A percentile compares a stretch with the other conserved stretches of the same genome.
These are phyloP conservation scores for Mirza zaza DNA, from an alignment of 2,113 vertebrate species.

Conservation along the genomic window DNA sequence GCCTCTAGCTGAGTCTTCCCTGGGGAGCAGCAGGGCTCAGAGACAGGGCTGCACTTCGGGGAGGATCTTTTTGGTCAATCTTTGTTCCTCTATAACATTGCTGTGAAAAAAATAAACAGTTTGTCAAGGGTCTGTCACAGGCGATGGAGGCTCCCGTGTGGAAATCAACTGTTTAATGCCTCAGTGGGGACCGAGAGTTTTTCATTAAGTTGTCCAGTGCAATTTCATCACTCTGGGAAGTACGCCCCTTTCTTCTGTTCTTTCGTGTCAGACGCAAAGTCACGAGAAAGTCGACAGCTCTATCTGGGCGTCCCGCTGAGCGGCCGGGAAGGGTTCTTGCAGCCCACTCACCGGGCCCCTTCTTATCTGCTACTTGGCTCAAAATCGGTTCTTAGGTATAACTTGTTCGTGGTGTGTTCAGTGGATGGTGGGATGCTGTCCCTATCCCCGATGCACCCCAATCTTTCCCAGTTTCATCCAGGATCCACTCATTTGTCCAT, in stretches of 20 bases:
- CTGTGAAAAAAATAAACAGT: constrained; percentile 47
- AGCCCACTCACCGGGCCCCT: too few species aligned
- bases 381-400: rapidly evolving
- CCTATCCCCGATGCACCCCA: rapidly evolving
- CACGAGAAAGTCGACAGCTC: not conserved
- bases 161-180: constrained; percentile 76
- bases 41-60: not conserved
- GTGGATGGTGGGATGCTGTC: rapidly evolving
- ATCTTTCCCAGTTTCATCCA: rapidly evolving
- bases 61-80: not conserved
- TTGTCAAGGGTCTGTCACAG: constrained; percentile 68
- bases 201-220: constrained; percentile 78
- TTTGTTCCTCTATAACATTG: constrained; percentile 38
- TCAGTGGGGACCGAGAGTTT: constrained; percentile 41
- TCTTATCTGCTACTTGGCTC: rapidly evolving
- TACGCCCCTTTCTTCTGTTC: not conserved
- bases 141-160: constrained; percentile 69
- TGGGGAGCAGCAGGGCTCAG: rapidly evolving
- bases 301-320: rapidly evolving
- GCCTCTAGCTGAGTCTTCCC: rapidly evolving
- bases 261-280: not conserved
- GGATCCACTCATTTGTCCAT: too few species aligned
- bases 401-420: too few species aligned
- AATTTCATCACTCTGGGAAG: constrained; percentile 72
- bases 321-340: rapidly evolving